Evolutionary conservation across 2,797 vertebrate species (phyloP).

Genomic region (Danionella dracula): DNA sequence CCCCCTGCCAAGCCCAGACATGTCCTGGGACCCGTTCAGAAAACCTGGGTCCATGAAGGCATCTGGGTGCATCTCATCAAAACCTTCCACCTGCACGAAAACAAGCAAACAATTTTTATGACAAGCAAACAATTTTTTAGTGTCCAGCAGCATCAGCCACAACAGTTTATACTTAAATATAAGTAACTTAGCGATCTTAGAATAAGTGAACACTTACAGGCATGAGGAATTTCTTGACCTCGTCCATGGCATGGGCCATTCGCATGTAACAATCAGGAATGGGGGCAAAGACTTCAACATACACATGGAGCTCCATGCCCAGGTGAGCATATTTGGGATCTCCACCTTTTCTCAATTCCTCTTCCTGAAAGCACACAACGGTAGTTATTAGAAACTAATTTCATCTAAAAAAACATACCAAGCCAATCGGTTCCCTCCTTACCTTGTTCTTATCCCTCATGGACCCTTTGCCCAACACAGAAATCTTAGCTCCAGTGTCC

Average conservation of each 20-base stretch:
- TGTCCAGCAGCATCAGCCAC: too few relatives aligned
- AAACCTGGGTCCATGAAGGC: constrained; percentile 91
- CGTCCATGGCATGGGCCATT: constrained; percentile 98
- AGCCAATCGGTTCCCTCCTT: neutral
- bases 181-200: too few relatives aligned
- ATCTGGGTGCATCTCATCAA: constrained; percentile 94
- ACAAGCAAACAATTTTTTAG: too few relatives aligned
- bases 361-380: constrained; percentile 70
- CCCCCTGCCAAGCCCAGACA: constrained; percentile 79
- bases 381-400: neutral
- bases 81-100: constrained; percentile 66
- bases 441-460: constrained; percentile 98
- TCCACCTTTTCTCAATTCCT: constrained; percentile 88
- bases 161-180: too few relatives aligned
- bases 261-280: constrained; percentile 91
- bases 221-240: constrained; percentile 96
- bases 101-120: neutral
- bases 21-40: constrained; percentile 87
- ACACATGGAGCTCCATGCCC: constrained; percentile 93
- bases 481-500: constrained; percentile 96
- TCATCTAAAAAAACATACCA: too few relatives aligned
- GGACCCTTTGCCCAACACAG: constrained; percentile 93
- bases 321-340: constrained; percentile 94
- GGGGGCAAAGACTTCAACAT: constrained; percentile 93
- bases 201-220: constrained; percentile 74